Percentiles rank a stretch among this genome's conserved stretches.
phyloP scores from a whole-genome alignment of 2,888 invertebrate species.

The Xylota sylvarum region DNA sequence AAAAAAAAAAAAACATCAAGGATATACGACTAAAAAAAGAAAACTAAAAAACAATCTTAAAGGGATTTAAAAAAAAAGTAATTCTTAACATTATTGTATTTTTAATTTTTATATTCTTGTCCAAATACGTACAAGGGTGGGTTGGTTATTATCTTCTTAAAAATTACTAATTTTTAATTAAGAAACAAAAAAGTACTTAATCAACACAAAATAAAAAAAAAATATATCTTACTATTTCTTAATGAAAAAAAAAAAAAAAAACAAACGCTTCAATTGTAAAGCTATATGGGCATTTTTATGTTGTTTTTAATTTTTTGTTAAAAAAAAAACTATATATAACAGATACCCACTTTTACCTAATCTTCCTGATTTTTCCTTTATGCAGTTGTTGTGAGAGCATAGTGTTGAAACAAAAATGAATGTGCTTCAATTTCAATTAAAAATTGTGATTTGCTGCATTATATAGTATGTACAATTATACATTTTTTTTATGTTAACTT shows the following conservation, averaged over 20 bases:
- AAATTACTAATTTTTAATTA: slow-evolving; percentile 73
- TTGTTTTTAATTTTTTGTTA: slow-evolving; percentile 51
- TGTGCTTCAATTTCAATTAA: slow-evolving; percentile 74
- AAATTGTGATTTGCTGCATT: slow-evolving; percentile 73
- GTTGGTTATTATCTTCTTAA: slow-evolving; percentile 77
- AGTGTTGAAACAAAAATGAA: slow-evolving; percentile 56
- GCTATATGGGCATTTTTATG: slow-evolving; percentile 84
- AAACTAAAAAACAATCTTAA: slow-evolving; percentile 70
- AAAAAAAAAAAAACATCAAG: slow-evolving; percentile 78
- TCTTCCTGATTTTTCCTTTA: slow-evolving; percentile 56
- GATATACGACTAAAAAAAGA: slow-evolving; percentile 81
- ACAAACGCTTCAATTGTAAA: slow-evolving; percentile 79
- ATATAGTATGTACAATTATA: slow-evolving; percentile 31
- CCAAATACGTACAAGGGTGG: slow-evolving; percentile 75
- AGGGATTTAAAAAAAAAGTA: slow-evolving; percentile 79
- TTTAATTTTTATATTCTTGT: slow-evolving; percentile 72
- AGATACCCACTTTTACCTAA: slow-evolving; percentile 33
- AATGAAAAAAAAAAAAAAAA: slow-evolving; percentile 58
- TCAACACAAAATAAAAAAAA: slow-evolving; percentile 68
- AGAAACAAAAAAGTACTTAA: slow-evolving; percentile 72
- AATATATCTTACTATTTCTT: slow-evolving; percentile 75
- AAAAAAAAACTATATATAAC: slow-evolving; percentile 35
- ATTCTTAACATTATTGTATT: slow-evolving; percentile 75
- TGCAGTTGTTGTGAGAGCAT: slow-evolving; percentile 73
- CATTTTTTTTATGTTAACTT: slow-evolving; percentile 39